Evolutionary conservation across 2,113 vertebrate species (phyloP).

Genomic region (Leucosticte australis): DNA sequence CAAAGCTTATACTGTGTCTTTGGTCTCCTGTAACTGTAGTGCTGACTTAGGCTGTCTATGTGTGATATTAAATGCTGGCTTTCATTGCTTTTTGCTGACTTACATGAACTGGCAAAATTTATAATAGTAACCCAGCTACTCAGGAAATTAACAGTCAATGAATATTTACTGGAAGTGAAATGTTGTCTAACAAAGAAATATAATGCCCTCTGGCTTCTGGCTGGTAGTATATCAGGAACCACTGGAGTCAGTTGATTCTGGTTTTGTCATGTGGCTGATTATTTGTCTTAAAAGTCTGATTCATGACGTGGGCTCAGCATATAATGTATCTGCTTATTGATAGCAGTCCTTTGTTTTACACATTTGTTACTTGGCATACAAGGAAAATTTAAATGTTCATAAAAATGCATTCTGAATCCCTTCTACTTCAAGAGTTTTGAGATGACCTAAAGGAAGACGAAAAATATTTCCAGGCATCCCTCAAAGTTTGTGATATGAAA

Average conservation of each 20-base stretch:
- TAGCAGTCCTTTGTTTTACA: neutral
- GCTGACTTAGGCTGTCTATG: slow-evolving; percentile 10
- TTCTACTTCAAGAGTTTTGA: neutral
- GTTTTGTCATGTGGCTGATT: neutral
- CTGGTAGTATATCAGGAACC: neutral
- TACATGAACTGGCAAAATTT: slow-evolving; percentile 1
- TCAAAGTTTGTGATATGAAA: neutral
- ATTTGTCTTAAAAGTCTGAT: neutral
- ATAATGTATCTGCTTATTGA: neutral
- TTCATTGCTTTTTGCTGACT: slow-evolving; percentile 25
- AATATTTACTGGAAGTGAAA: slow-evolving; percentile 42
- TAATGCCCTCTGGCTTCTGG: slow-evolving; percentile 19
- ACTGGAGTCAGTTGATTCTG: neutral
- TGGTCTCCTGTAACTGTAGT: neutral
- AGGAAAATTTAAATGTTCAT: neutral
- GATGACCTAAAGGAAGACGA: neutral
- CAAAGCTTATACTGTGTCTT: neutral
- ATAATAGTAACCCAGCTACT: slow-evolving; percentile 10
- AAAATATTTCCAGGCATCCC: neutral
- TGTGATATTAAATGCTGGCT: neutral
- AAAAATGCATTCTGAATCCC: neutral
- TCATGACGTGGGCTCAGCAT: neutral
- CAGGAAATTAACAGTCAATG: slow-evolving; percentile 48
- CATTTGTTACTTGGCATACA: neutral
- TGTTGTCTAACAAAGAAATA: slow-evolving; percentile 6